Base-by-base conservation (phyloP, 2,113 vertebrate genomes). In the Platichthys stellatus region DNA sequence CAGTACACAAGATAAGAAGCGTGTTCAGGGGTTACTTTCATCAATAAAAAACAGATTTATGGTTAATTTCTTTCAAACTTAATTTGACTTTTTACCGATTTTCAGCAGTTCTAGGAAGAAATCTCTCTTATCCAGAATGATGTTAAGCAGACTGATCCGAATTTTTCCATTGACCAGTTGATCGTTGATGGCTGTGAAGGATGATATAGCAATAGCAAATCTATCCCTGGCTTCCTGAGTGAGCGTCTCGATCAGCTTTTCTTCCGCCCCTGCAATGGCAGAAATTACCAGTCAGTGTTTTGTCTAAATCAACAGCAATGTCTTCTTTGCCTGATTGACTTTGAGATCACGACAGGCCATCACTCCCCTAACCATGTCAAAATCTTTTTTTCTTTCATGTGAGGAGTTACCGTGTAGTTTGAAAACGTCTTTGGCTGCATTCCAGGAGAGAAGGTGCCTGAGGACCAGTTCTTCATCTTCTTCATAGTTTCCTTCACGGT, bases 381-480 rank as follows among this genome's bases (percentile, higher is more conserved):
- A 18, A 49, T 10, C 53, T 69, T 17, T 28, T 26, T 20, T 58
- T 23, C 38, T 28, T 51, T 51, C 21, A 40, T 6, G 6, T 64
- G 3, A 49, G 0, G 15, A 68, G 0, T 62, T 88, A 98, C 97
- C 95, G 0, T 86, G 90, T 61, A 97, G 81, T 1, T 77, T 90
- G 72, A 98, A 97, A 84, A 97, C 72, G 2, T 93, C 60, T 67
- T 89, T 95, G 73, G 94, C 74, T 14, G 96, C 96, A 4, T 91
- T 91, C 95, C 96, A 95, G 0, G 89, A 92, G 0, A 99, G 93
- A 0, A 98, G 74, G 9, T 97, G 95, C 4, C 14, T 81, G 24
- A 99, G 82, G 31, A 97, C 76, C 15, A 63, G 58, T 26, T 94
- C 94, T 64, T 92, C 69, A 17, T 91, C 81, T 0, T 40, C 63